Conservation (phyloP, 2,888 invertebrate species). For the Agrenia bidenticulata region DNA sequence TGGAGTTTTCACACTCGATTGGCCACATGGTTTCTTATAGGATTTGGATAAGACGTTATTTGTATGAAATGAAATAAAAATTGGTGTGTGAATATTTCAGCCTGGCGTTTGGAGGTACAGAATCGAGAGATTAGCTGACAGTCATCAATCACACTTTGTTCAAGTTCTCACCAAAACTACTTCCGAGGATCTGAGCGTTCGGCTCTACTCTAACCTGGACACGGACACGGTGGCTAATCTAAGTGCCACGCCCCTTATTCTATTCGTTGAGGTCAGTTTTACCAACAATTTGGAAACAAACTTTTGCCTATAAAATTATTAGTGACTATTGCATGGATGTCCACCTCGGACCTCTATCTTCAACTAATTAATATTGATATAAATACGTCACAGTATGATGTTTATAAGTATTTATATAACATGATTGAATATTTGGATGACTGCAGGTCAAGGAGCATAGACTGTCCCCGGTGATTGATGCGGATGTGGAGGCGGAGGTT, state of each 20-base stretch:
- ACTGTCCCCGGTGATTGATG: conserved; percentile 52
- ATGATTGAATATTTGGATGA: background rate
- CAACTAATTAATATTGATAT: no score
- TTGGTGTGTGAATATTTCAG: no score
- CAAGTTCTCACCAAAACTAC: conserved; percentile 53
- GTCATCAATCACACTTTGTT: conserved; percentile 51
- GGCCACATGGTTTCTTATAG: no score
- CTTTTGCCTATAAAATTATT: conserved; percentile 1
- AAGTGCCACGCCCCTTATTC: conserved; percentile 47
- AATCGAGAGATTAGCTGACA: conserved; percentile 52
- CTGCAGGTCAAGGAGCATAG: conserved; percentile 49
- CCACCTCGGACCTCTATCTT: background rate
- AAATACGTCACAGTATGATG: no score
- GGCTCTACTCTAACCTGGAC: conserved; percentile 49
- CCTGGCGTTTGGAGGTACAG: conserved; percentile 52
- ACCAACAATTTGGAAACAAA: no score
- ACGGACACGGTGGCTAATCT: conserved; percentile 51
- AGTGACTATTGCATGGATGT: background rate
- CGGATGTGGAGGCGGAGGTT: conserved; percentile 51
- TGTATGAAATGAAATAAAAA: no score
- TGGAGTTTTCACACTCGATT: no score
- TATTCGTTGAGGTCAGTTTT: conserved; percentile 49
- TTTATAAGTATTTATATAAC: no score
- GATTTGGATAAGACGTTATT: no score
- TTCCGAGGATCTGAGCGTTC: conserved; percentile 50